Evolutionary conservation across 2,888 invertebrate genomes (phyloP).

Genomic region (Heliconius ethilla): DNA sequence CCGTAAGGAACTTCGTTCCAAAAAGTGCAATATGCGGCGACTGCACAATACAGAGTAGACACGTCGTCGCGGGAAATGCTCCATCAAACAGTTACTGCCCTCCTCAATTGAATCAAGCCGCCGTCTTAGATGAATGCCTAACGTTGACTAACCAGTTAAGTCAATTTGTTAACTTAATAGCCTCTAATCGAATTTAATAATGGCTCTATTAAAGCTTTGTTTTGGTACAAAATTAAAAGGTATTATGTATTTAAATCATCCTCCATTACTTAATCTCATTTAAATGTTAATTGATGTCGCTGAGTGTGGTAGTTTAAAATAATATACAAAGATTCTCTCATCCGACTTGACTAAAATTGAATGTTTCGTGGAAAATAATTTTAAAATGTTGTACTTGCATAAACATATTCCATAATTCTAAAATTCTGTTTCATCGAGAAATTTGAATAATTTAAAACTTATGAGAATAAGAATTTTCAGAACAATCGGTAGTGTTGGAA

Average conservation of each 20-base stretch:
- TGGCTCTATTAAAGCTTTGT: constrained; percentile 18
- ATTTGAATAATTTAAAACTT: too few species aligned
- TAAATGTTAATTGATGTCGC: neutral
- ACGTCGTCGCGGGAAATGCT: constrained; percentile 46
- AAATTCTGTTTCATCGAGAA: too few species aligned
- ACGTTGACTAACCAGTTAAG: constrained; percentile 25
- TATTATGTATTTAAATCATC: neutral
- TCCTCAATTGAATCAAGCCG: constrained; percentile 27
- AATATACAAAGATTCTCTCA: neutral
- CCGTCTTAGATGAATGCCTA: constrained; percentile 26
- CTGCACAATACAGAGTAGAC: neutral
- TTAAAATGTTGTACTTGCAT: neutral
- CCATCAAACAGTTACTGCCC: constrained; percentile 47
- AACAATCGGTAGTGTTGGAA: too few species aligned
- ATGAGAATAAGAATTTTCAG: too few species aligned
- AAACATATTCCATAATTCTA: too few species aligned
- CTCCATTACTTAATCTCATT: neutral
- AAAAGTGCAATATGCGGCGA: constrained; percentile 1
- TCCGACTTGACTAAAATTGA: neutral
- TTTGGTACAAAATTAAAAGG: constrained; percentile 5
- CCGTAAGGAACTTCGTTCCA: too few species aligned
- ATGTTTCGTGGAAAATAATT: neutral
- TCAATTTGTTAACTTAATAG: constrained; percentile 23
- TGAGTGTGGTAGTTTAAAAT: neutral
- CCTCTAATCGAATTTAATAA: constrained; percentile 28